Evolutionary conservation across 2,888 invertebrate species (phyloP).

Genomic region (Cinara cedri): DNA sequence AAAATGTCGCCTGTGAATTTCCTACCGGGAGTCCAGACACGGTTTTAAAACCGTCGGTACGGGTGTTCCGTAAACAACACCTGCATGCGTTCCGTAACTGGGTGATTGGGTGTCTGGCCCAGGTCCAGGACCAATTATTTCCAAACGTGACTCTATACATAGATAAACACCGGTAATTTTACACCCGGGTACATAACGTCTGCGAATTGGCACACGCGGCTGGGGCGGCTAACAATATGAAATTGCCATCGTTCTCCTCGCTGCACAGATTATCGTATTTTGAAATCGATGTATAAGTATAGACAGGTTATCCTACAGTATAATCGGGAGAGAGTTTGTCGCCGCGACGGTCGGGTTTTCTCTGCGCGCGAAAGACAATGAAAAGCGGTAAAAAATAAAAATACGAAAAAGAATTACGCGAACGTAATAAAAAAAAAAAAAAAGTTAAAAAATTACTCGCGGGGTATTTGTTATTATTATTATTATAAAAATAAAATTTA

Average conservation of each 20-base stretch:
- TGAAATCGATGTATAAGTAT: neutral
- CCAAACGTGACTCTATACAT: too few relatives aligned
- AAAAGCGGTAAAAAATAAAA: neutral
- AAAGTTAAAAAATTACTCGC: neutral
- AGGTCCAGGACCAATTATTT: too few relatives aligned
- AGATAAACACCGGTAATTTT: too few relatives aligned
- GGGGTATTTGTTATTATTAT: neutral
- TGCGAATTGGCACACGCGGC: neutral
- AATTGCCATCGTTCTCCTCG: neutral
- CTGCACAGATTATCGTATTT: neutral
- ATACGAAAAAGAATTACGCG: neutral
- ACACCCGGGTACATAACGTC: too few relatives aligned
- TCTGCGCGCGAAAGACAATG: slow-evolving; percentile 3
- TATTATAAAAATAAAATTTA: neutral
- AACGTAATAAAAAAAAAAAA: too few relatives aligned
- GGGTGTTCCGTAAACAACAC: too few relatives aligned
- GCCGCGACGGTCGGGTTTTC: slow-evolving; percentile 1
- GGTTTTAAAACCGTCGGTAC: too few relatives aligned
- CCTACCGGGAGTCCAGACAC: too few relatives aligned
- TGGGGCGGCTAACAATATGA: neutral
- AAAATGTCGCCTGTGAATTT: too few relatives aligned
- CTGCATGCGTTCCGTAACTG: too few relatives aligned
- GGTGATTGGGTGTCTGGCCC: too few relatives aligned
- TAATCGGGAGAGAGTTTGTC: neutral
- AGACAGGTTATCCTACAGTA: too few relatives aligned